Conservation (phyloP, 35 echinoderm and acorn worm genomes). For the Holothuria glaberrima region DNA sequence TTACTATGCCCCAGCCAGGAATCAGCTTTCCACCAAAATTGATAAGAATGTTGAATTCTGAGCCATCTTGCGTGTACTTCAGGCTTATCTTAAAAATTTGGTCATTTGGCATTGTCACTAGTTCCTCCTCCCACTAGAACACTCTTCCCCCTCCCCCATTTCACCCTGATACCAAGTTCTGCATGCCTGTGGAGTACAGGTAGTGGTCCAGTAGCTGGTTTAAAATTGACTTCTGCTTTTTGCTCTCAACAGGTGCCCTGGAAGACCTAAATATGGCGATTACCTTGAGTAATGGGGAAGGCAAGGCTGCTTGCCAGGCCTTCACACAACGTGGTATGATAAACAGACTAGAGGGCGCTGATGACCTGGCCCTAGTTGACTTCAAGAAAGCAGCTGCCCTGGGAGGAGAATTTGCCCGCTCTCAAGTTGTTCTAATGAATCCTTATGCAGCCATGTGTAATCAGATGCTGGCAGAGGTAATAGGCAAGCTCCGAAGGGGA, state of each 20-base stretch:
- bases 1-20: too few species aligned
- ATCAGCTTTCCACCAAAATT: too few species aligned
- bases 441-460: constrained; percentile 99
- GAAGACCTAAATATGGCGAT: constrained; percentile 88
- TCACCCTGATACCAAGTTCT: too few species aligned
- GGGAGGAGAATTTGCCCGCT: constrained; percentile 81
- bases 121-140: too few species aligned
- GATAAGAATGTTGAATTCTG: too few species aligned
- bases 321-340: constrained; percentile 87
- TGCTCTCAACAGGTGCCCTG: constrained; percentile 71
- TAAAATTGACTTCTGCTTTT: background rate
- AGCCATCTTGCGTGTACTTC: too few species aligned
- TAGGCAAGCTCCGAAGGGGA: constrained; percentile 64
- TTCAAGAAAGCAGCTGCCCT: constrained; percentile 83
- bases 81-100: too few species aligned
- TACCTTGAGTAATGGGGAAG: constrained; percentile 68
- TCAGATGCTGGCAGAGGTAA: constrained; percentile 90
- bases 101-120: too few species aligned
- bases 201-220: background rate
- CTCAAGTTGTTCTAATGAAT: constrained; percentile 92
- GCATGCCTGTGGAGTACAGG: too few species aligned
- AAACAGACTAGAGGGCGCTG: constrained; percentile 70
- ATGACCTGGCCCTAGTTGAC: constrained; percentile 78
- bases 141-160: too few species aligned
- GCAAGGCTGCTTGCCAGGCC: constrained; percentile 90